Conservation (phyloP, 2,113 vertebrate species). For the Urocolius indicus region DNA sequence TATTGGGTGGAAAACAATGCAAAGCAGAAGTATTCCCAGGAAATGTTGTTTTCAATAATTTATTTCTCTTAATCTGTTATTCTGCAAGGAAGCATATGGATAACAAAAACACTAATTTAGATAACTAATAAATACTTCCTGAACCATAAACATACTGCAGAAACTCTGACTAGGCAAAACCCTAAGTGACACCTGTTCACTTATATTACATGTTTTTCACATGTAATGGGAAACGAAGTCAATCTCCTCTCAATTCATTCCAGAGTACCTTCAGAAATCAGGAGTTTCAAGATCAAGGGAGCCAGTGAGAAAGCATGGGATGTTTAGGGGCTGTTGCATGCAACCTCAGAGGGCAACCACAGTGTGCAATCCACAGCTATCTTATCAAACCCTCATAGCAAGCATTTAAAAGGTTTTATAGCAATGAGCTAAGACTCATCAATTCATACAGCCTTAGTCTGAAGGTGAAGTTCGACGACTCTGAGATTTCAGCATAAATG, state of each 20-base stretch:
- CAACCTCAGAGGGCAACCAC: not conserved
- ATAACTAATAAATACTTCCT: not conserved
- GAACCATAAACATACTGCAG: not conserved
- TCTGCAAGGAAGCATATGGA: not conserved
- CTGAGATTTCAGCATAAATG: not conserved
- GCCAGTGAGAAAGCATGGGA: not conserved
- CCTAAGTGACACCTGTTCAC: not conserved
- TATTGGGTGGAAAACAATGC: not conserved
- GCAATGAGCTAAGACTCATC: not conserved
- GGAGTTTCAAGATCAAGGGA: not conserved
- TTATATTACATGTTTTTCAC: not conserved
- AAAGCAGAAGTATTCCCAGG: not conserved
- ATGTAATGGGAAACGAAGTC: not conserved
- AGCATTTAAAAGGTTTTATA: not conserved
- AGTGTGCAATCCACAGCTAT: not conserved
- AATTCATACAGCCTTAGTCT: not conserved
- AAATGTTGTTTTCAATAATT: not conserved
- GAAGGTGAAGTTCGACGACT: fast-evolving
- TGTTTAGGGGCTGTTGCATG: not conserved
- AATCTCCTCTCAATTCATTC: not conserved
- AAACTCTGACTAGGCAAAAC: not conserved
- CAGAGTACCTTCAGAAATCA: not conserved
- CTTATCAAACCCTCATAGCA: fast-evolving
- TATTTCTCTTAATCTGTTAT: not conserved
- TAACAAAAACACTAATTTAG: not conserved